Evolutionary conservation across 2,113 vertebrate genomes (phyloP).

Genomic region (Paramisgurnus dabryanus): DNA sequence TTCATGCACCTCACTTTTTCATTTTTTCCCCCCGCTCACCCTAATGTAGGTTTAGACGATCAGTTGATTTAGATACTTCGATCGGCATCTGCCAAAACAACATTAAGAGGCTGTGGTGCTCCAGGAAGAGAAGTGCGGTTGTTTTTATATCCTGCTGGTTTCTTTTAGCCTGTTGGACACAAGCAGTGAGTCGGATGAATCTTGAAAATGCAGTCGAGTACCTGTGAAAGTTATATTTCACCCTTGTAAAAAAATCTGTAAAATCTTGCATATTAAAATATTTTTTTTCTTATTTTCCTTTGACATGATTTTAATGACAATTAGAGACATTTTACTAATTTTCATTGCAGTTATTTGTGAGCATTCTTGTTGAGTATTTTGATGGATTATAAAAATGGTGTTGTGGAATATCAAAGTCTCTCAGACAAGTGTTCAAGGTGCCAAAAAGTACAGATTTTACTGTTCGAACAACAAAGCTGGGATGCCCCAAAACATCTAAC

Average conservation of each 20-base stretch:
- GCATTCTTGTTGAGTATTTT: too few species aligned
- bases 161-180: conserved; percentile 56
- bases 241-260: neutral
- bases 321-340: too few species aligned
- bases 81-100: conserved; percentile 60
- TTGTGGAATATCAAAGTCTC: too few species aligned
- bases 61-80: conserved; percentile 54
- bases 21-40: conserved; percentile 52
- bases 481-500: too few species aligned
- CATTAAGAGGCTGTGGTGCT: conserved; percentile 29
- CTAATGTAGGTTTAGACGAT: conserved; percentile 55
- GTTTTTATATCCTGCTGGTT: conserved; percentile 59
- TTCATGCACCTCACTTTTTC: conserved; percentile 23
- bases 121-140: conserved; percentile 46
- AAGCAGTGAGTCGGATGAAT: conserved; percentile 10
- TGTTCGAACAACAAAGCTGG: too few species aligned
- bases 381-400: too few species aligned
- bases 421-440: too few species aligned
- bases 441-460: too few species aligned
- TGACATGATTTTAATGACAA: neutral
- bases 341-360: too few species aligned
- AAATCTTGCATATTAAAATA: too few species aligned
- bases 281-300: neutral
- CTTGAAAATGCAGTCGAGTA: neutral
- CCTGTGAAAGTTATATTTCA: neutral